Evolutionary conservation across 2,888 invertebrate genomes (phyloP), one percentile per base, ranked within the genome.

Genomic region (Brenthis daphne): DNA sequence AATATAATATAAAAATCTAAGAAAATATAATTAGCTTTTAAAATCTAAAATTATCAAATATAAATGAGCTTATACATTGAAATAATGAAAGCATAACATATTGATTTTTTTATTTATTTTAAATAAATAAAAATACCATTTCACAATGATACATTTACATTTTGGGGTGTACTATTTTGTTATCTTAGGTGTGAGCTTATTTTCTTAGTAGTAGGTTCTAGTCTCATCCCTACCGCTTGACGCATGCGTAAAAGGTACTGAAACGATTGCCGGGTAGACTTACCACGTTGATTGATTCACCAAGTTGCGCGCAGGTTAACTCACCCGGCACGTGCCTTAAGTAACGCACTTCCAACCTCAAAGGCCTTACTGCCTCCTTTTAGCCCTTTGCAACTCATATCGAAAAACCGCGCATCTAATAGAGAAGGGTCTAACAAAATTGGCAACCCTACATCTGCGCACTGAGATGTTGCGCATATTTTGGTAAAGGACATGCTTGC

Each of bases 281-380:
- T 82, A 82, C 82, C 81, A 83, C 85, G 89, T 87, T 90, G 91
- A 91, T 90, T 91, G 91, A 90, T 91, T 91, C 90, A 86, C 84
- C 82, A 87, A 90, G 85, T 90, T 89, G 86, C 83, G 89, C 90
- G 86, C 89, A 90, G 90, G 89, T 88, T 88, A 87, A 82, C 80
- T 80, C 79, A 75, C 75, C 77, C 75, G 74, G 77, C 82, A 86
- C 83, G 83, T 85, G 84, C 85, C 83, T 80, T 83, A 84, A 85
- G 85, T 80, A 81, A 80, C 78, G 81, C 75, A 78, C 81, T 77
- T 73, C 84, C 84, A 85, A 80, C 76, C 76, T 76, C 76, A 71
- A 75, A 80, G 83, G 79, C 73, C 78, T 73, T 74, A 75, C 76
- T 74, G 60, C 68, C 74, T 75, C 79, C 72, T 50, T 74, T 64